Conservation (phyloP, 2,113 vertebrate species). For the Cynoglossus semilaevis region DNA sequence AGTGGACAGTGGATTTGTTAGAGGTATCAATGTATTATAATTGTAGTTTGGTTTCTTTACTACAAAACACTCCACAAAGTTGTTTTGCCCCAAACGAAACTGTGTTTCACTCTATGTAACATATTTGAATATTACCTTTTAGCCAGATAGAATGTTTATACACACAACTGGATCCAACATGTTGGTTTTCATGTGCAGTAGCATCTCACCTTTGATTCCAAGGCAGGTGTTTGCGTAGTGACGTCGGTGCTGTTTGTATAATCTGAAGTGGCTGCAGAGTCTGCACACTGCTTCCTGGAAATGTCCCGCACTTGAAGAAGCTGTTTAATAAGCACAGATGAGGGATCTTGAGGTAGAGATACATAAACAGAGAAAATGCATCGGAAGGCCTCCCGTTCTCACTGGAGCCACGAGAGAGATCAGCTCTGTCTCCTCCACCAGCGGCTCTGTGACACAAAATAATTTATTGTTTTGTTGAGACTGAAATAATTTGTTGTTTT, state of each 20-base stretch:
- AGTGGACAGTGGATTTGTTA: too few relatives aligned
- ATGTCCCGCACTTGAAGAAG: constrained; percentile 46
- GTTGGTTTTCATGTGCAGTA: constrained; percentile 28
- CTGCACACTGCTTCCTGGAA: constrained; percentile 59
- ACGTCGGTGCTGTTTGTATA: constrained; percentile 50
- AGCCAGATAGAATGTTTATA: neutral
- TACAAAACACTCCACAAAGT: too few relatives aligned
- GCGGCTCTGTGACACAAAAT: constrained; percentile 4
- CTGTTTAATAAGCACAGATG: constrained; percentile 53
- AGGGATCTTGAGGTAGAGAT: constrained; percentile 38
- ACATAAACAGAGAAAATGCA: constrained; percentile 41
- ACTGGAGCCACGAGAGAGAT: constrained; percentile 35
- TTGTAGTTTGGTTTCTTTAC: too few relatives aligned
- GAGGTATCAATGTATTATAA: too few relatives aligned
- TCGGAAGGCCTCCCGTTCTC: constrained; percentile 32
- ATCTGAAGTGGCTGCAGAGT: constrained; percentile 35
- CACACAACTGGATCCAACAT: neutral
- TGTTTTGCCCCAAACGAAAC: too few relatives aligned
- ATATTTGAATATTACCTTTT: neutral
- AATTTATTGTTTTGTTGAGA: constrained; percentile 49
- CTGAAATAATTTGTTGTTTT: constrained; percentile 61
- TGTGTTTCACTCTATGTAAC: too few relatives aligned
- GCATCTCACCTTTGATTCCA: constrained; percentile 37
- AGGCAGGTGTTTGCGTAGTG: constrained; percentile 28
- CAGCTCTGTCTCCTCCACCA: neutral